These are phyloP conservation scores for Halisarca cf. caerulea DNA, from an alignment of 37 sponge, comb jelly and placozoan genomes.

Conservation along the genomic window DNA sequence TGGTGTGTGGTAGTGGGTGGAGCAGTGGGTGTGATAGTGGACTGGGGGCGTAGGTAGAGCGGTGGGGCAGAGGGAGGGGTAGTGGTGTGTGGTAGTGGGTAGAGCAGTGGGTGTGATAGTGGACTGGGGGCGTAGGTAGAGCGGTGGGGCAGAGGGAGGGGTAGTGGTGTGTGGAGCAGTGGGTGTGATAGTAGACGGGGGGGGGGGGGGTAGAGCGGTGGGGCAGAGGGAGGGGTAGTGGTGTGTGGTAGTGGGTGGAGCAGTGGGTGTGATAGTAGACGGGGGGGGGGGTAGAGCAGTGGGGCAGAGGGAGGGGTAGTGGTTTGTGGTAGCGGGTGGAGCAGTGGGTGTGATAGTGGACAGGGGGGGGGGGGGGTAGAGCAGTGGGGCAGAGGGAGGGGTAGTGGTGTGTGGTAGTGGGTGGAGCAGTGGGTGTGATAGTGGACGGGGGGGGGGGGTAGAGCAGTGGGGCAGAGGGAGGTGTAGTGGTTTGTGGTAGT, in stretches of 20 bases:
- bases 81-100: background rate
- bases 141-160: background rate
- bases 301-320: background rate
- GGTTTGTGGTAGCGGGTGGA: background rate
- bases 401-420: background rate
- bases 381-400: background rate
- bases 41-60: background rate
- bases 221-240: background rate
- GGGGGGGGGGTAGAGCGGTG: background rate
- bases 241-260: background rate
- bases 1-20: background rate
- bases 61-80: background rate
- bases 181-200: background rate
- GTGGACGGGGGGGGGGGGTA: too few relatives aligned
- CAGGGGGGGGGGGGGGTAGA: background rate
- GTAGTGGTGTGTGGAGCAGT: background rate
- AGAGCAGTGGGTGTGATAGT: background rate
- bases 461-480: too few relatives aligned
- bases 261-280: background rate
- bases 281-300: background rate
- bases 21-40: background rate
- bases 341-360: slow-evolving; percentile 1
- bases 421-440: background rate
- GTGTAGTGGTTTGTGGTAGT: too few relatives aligned
- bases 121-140: background rate